Percentiles rank a stretch among this genome's conserved stretches.
Evolutionary conservation across 1,140 invertebrate species (phyloP).

Genomic region (Drosophila paulistorum): DNA sequence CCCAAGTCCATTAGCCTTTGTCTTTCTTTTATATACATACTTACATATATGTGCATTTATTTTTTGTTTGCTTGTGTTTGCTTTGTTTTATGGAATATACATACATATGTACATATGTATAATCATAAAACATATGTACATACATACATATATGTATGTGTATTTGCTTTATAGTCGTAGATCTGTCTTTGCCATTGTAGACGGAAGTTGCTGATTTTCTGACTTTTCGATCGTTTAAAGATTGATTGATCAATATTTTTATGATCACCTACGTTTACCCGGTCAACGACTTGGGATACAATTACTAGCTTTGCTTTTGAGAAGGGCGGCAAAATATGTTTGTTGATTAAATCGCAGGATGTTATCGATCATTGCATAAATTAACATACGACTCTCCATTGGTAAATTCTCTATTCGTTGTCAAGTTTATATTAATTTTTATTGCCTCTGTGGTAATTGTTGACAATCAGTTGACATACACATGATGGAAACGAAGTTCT

Average conservation of each 20-base stretch:
- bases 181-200: slow-evolving; percentile 35
- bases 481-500: not conserved
- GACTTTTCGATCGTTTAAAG: slow-evolving; percentile 69
- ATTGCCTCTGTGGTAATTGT: slow-evolving; percentile 44
- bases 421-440: slow-evolving; percentile 51
- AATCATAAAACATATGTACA: slow-evolving; percentile 53
- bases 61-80: slow-evolving; percentile 31
- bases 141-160: slow-evolving; percentile 17
- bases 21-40: not conserved
- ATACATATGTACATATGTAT: not conserved
- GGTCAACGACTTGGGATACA: slow-evolving; percentile 44
- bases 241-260: slow-evolving; percentile 78
- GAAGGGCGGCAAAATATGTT: slow-evolving; percentile 55
- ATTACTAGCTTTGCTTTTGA: slow-evolving; percentile 55
- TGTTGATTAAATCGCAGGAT: slow-evolving; percentile 77
- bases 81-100: slow-evolving; percentile 54
- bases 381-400: slow-evolving; percentile 56
- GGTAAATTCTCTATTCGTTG: slow-evolving; percentile 15
- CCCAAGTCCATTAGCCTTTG: slow-evolving; percentile 22
- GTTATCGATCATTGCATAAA: slow-evolving; percentile 81
- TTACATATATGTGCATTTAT: not conserved
- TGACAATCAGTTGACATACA: slow-evolving; percentile 23
- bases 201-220: slow-evolving; percentile 80
- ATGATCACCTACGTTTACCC: slow-evolving; percentile 62
- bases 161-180: not conserved